A percentile compares a stretch with the other conserved stretches of the same genome.
phyloP scores from a whole-genome alignment of 2,888 invertebrate genomes.

The Leptinotarsa tumamoca region DNA sequence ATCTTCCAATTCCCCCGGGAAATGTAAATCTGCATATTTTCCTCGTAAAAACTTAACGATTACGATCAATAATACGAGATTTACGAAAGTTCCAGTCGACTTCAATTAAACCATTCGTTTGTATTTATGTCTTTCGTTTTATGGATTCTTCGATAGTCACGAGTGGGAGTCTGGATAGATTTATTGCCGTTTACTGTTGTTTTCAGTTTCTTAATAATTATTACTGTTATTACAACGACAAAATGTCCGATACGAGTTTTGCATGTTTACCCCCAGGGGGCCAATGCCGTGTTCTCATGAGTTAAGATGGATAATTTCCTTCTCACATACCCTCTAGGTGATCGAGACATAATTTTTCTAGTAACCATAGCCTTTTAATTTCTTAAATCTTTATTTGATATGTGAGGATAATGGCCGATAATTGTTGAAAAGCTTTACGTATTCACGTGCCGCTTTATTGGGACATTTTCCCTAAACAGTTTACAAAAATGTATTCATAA shows the following conservation, averaged over 20 bases:
- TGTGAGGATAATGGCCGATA: too few relatives aligned
- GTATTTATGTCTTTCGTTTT: conserved; percentile 8
- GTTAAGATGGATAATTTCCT: not conserved
- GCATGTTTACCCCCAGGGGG: not conserved
- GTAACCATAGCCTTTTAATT: not conserved
- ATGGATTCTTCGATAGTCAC: conserved; percentile 15
- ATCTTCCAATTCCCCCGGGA: not conserved
- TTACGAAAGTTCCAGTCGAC: conserved; percentile 12
- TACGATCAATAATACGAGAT: conserved; percentile 21
- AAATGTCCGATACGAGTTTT: conserved; percentile 1
- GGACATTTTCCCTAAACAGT: too few relatives aligned
- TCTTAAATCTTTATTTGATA: not conserved
- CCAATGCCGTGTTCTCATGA: not conserved
- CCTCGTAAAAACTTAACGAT: conserved; percentile 22
- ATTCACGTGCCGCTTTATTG: too few relatives aligned
- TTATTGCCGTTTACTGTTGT: conserved; percentile 17
- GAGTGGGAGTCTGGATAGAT: conserved; percentile 12
- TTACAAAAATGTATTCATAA: too few relatives aligned
- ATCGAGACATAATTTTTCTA: not conserved
- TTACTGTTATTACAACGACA: conserved; percentile 3
- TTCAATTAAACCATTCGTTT: conserved; percentile 16
- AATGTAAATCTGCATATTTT: conserved; percentile 22
- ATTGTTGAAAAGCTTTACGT: too few relatives aligned
- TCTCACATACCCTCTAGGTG: not conserved
- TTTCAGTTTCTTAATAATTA: conserved; percentile 12